These are phyloP conservation scores for Heliconius hortense DNA, from an alignment of 2,888 invertebrate species.

Conservation along the genomic window DNA sequence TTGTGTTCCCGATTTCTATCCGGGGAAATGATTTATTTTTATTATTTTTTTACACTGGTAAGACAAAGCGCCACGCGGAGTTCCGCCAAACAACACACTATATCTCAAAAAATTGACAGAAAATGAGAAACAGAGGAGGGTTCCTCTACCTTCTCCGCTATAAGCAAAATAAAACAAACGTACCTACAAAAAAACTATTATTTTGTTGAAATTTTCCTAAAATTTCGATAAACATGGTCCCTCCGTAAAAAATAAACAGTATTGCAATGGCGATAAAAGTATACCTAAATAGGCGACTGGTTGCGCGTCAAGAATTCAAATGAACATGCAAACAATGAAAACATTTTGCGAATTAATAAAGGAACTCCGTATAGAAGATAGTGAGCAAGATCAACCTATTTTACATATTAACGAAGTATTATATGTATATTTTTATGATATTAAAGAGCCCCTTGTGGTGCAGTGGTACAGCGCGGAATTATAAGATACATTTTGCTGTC, in stretches of 20 bases:
- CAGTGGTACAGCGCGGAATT: neutral
- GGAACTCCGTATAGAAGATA: slow-evolving; percentile 44
- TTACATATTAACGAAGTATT: slow-evolving; percentile 40
- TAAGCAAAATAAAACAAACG: neutral
- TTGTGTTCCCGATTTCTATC: no score
- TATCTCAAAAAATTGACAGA: no score
- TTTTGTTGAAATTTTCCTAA: slow-evolving; percentile 6
- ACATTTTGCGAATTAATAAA: slow-evolving; percentile 55
- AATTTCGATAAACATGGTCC: slow-evolving; percentile 18
- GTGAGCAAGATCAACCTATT: slow-evolving; percentile 40
- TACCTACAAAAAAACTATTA: neutral
- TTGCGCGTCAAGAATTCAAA: slow-evolving; percentile 60
- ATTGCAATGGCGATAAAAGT: slow-evolving; percentile 66
- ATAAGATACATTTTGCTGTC: neutral
- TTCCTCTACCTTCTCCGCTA: no score
- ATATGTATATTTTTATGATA: neutral
- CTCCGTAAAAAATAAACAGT: slow-evolving; percentile 52
- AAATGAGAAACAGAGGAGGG: no score
- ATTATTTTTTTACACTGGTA: no score
- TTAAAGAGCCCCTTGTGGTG: no score
- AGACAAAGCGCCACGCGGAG: no score
- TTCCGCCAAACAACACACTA: no score
- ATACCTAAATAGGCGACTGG: slow-evolving; percentile 60
- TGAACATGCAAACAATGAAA: slow-evolving; percentile 50
- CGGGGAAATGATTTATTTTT: no score